These are phyloP conservation scores for Heliconius aoede DNA, from an alignment of 2,888 invertebrate genomes.

Conservation along the genomic window DNA sequence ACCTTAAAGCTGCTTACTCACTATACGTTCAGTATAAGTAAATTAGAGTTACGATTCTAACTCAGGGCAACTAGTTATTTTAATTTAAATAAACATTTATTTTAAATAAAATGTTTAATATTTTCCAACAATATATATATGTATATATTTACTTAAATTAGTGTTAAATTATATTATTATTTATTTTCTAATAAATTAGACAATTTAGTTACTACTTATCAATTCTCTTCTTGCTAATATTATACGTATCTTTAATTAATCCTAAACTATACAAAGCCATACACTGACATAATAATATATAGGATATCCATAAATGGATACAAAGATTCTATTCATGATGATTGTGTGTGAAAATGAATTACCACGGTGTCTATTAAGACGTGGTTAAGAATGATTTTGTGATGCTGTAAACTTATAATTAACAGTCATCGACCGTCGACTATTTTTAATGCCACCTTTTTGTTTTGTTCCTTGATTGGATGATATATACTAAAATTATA, in stretches of 20 bases:
- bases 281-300: not conserved
- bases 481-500: conserved; percentile 30
- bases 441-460: conserved; percentile 46
- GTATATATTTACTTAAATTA: no score
- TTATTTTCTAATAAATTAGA: no score
- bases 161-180: no score
- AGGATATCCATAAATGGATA: conserved; percentile 26
- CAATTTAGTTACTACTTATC: no score
- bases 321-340: conserved; percentile 44
- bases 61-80: no score
- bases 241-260: not conserved
- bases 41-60: not conserved
- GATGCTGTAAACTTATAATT: conserved; percentile 51
- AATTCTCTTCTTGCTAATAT: not conserved
- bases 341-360: conserved; percentile 52
- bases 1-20: conserved; percentile 37
- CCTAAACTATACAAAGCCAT: not conserved
- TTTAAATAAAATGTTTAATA: no score
- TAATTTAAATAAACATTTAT: no score
- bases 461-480: conserved; percentile 44
- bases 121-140: no score
- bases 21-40: not conserved
- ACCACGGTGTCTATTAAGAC: conserved; percentile 52
- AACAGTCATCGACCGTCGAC: conserved; percentile 50
- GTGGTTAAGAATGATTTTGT: conserved; percentile 47